A percentile compares a stretch with the other conserved stretches of the same genome.
Evolutionary conservation across 2,113 vertebrate species (phyloP).

Genomic region (Neogale vison): DNA sequence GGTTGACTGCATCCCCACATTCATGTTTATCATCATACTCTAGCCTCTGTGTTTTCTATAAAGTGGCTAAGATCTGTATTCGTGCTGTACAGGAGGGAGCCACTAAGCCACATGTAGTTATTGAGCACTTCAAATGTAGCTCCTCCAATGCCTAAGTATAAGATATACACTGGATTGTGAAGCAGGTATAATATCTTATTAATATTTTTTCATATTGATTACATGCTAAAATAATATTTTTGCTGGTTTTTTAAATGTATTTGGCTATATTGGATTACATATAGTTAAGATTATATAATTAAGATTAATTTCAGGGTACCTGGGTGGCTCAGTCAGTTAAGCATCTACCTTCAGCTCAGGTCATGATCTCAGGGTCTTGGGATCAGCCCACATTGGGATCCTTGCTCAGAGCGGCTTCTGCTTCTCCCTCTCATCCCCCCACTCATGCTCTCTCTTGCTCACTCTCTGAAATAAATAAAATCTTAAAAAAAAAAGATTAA

Average conservation of each 20-base stretch:
- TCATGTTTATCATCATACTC: background rate
- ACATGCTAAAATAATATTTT: conserved; percentile 9
- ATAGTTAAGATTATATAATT: background rate
- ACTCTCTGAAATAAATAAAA: background rate
- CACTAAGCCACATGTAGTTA: background rate
- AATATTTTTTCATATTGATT: background rate
- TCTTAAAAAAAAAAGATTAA: background rate
- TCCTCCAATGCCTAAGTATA: background rate
- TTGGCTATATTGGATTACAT: background rate
- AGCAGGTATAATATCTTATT: background rate
- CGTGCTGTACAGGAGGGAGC: background rate
- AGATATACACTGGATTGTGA: background rate
- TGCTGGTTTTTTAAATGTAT: background rate
- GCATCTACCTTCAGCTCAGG: background rate
- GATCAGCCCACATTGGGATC: background rate
- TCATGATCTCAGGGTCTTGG: background rate
- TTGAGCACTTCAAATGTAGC: background rate
- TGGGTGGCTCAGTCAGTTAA: background rate
- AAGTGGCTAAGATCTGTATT: background rate
- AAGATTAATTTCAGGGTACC: background rate
- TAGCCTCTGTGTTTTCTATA: background rate
- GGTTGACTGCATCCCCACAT: background rate
- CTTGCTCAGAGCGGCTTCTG: background rate
- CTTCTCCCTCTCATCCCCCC: background rate
- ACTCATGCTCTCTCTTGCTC: background rate